phyloP scores from a whole-genome alignment of 2,113 vertebrate species.

The Potamarius usumacintae region DNA sequence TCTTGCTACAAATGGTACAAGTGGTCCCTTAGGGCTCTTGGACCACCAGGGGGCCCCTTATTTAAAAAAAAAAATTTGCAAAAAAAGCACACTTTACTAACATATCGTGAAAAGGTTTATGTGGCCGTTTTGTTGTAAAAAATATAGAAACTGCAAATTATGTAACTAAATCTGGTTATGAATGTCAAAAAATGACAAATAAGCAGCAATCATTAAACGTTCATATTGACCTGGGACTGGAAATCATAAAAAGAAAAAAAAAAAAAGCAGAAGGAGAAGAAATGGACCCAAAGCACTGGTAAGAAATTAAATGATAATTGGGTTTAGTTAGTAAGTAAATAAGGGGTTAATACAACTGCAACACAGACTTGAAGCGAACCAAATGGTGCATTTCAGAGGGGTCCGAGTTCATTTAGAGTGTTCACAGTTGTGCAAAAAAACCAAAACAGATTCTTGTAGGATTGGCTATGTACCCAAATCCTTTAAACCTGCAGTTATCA shows the following conservation, averaged over 20 bases:
- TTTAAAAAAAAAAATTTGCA: background rate
- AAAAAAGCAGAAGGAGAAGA: background rate
- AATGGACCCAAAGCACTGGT: background rate
- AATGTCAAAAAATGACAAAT: background rate
- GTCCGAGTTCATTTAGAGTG: no score
- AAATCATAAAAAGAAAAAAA: background rate
- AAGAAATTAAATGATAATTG: background rate
- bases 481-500: no score
- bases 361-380: no score
- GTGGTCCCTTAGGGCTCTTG: no score
- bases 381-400: no score
- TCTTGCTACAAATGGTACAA: no score
- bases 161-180: background rate
- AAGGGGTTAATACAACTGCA: no score
- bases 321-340: background rate
- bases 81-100: background rate
- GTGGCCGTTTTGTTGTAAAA: background rate
- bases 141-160: background rate
- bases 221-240: background rate
- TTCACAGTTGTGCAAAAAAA: no score
- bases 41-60: background rate
- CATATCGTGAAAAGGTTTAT: background rate
- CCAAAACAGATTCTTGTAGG: no score
- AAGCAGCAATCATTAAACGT: background rate
- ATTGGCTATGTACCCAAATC: no score